Evolutionary conservation across 2,888 invertebrate species (phyloP).

Genomic region (Melangyna quadrimaculata): DNA sequence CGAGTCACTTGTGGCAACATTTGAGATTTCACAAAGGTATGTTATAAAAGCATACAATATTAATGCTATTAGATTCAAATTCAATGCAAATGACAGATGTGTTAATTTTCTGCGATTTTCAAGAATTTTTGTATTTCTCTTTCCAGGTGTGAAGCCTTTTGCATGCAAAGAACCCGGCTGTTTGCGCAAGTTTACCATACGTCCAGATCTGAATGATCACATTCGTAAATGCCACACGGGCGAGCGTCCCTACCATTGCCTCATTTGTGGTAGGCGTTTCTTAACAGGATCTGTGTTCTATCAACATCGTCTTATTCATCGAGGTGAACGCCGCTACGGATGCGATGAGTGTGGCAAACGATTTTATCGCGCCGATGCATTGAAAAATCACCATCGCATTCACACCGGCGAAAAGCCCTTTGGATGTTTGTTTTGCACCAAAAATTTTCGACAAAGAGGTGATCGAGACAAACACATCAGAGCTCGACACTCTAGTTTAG

Average conservation of each 20-base stretch:
- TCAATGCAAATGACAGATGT: too few relatives aligned
- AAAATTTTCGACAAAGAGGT: constrained; percentile 83
- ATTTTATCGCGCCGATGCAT: constrained; percentile 85
- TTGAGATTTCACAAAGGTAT: constrained; percentile 85
- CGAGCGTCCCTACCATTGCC: constrained; percentile 85
- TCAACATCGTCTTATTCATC: constrained; percentile 85
- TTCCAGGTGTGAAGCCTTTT: constrained; percentile 84
- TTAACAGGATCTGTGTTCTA: constrained; percentile 85
- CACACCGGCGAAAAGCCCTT: constrained; percentile 84
- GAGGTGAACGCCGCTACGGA: constrained; percentile 85
- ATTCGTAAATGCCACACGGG: constrained; percentile 85
- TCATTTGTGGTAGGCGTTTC: constrained; percentile 84
- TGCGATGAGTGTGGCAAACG: constrained; percentile 85
- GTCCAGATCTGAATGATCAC: constrained; percentile 85
- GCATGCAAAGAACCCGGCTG: constrained; percentile 84
- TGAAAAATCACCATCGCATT: constrained; percentile 84
- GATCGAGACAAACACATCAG: constrained; percentile 84
- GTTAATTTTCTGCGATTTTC: too few relatives aligned
- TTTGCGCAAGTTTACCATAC: constrained; percentile 84
- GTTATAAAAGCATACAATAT: neutral
- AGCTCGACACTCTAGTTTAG: constrained; percentile 82
- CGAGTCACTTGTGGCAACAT: constrained; percentile 86
- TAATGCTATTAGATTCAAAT: too few relatives aligned
- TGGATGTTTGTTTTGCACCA: constrained; percentile 82
- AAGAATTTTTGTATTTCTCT: neutral